Evolutionary conservation across 2,888 invertebrate species (phyloP), one percentile per base, ranked within the genome.

Genomic region (Plagodis dolabraria): DNA sequence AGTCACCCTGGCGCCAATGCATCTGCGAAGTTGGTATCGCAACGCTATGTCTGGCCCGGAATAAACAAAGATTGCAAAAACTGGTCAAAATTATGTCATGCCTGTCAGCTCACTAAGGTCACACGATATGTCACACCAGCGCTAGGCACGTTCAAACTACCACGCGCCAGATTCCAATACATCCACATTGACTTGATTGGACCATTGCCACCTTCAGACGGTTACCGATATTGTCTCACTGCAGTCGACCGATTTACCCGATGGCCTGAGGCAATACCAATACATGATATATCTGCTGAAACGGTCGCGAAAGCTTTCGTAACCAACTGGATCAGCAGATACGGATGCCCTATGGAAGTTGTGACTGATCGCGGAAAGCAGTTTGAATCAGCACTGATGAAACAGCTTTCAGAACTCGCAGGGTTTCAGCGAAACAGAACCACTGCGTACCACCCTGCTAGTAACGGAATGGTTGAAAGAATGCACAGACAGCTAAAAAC

Each of bases 141-240:
- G 7, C n/a, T 66, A 22, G 33, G 53, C 1, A 45, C 35, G 8
- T 46, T 53, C 10, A 40, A 46, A 22, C 65, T 9, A 47, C 33
- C 5, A 6, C 11, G 11, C 49, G 70, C 0, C n/a, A n/a, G n/a
- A n/a, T 65, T 75, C 35, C 8, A 7, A 0, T 69, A 72, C 12
- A 53, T 75, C 6, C 87, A 89, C 62, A 71, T 92, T 0, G 89
- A 92, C 66, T 66, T 72, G 8, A 51, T 71, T 10, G 69, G 86
- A 2, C 87, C 67, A 0, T 44, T 70, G 7, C 69, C 68, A 0
- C 1, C 11, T 22, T 49, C 33, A 33, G 47, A 57, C 2, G 59
- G 54, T 0, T 70, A n/a, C 47, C 34, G 33, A 0, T 72, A 72
- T 34, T 70, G 70, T 22, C 57, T 71, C 0, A 72, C 85, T 0